phyloP scores from a whole-genome alignment of 2,797 vertebrate genomes.

The Oreochromis mossambicus region DNA sequence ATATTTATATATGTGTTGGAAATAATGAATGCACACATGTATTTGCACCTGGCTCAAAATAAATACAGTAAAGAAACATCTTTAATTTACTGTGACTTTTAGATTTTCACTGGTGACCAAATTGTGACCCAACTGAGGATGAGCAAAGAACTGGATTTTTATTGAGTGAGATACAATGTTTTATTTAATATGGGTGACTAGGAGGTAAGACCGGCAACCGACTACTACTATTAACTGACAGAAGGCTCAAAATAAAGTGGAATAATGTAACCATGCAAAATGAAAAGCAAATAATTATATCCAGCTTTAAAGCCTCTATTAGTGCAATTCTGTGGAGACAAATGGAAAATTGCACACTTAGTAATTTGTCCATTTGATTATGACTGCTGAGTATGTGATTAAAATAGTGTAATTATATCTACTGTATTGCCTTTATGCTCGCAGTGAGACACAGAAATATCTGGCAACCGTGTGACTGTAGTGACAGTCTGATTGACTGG shows the following conservation, averaged over 20 bases:
- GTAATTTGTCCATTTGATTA: conserved; percentile 69
- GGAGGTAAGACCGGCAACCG: not conserved
- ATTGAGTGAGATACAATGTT: conserved; percentile 3
- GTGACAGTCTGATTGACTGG: conserved; percentile 26
- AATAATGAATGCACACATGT: not conserved
- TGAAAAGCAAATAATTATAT: conserved; percentile 66
- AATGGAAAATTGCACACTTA: conserved; percentile 64
- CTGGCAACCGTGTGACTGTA: conserved; percentile 11
- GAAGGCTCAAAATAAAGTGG: conserved; percentile 37
- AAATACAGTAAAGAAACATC: not conserved
- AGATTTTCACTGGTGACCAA: conserved; percentile 9
- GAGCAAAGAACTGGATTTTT: conserved; percentile 9
- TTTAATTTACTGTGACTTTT: conserved; percentile 2
- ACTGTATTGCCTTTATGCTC: conserved; percentile 49
- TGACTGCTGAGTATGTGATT: conserved; percentile 63
- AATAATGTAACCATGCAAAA: conserved; percentile 54
- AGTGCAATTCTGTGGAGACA: conserved; percentile 51
- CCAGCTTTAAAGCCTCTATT: conserved; percentile 63
- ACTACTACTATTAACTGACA: conserved; percentile 7
- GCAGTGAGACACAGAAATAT: conserved; percentile 31
- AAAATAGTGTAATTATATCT: conserved; percentile 68
- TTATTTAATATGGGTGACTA: conserved; percentile 16
- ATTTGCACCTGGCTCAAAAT: not conserved
- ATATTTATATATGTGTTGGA: not conserved
- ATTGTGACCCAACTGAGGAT: not conserved